phyloP scores from a whole-genome alignment of 2,113 vertebrate species.

The Sturnus vulgaris region DNA sequence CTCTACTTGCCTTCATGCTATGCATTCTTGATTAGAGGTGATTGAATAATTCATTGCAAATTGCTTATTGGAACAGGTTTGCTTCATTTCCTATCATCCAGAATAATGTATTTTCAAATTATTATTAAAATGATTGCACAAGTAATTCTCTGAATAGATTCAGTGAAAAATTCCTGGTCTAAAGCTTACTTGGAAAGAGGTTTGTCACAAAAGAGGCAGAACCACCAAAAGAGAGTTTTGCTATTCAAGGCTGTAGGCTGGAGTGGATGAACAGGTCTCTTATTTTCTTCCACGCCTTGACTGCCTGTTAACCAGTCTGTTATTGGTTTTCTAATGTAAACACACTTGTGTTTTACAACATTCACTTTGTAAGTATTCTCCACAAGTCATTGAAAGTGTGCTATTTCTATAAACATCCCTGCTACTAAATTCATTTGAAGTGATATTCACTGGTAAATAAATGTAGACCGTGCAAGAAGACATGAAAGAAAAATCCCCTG shows the following conservation, averaged over 20 bases:
- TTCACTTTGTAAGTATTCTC: constrained; percentile 44
- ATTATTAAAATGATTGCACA: neutral
- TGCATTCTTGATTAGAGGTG: neutral
- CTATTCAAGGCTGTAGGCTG: neutral
- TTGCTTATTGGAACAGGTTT: neutral
- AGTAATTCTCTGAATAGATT: neutral
- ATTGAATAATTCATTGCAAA: constrained; percentile 9
- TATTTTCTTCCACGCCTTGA: neutral
- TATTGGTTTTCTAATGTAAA: constrained; percentile 37
- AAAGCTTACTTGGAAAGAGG: neutral
- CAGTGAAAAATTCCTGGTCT: neutral
- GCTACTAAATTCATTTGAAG: constrained; percentile 52
- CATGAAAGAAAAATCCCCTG: constrained; percentile 58
- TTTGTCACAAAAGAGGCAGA: neutral
- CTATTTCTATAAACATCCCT: constrained; percentile 57
- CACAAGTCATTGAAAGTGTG: constrained; percentile 49
- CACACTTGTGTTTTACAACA: constrained; percentile 54
- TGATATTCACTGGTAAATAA: constrained; percentile 55
- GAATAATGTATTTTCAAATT: neutral
- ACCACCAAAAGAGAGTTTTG: neutral
- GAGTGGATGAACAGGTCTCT: neutral
- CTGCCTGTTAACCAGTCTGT: constrained; percentile 34
- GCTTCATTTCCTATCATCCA: neutral
- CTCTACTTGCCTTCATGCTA: neutral
- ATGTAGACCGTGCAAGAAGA: constrained; percentile 20